Evolutionary conservation across 2,888 invertebrate species (phyloP).

Genomic region (Lasiommata megera): DNA sequence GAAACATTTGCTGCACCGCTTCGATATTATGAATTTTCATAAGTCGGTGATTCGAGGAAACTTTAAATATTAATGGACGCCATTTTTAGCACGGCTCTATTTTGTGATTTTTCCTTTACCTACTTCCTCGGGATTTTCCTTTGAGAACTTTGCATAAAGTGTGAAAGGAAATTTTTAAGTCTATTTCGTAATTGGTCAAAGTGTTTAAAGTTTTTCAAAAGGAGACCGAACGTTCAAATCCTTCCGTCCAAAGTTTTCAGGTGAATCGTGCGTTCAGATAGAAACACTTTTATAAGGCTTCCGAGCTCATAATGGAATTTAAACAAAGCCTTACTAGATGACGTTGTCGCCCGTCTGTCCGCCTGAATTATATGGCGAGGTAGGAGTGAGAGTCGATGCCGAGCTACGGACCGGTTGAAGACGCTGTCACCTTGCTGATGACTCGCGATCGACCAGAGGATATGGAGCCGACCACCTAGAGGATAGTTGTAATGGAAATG

Average conservation of each 20-base stretch:
- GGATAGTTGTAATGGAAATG: too few relatives aligned
- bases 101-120: constrained; percentile 10
- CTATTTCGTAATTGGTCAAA: constrained; percentile 13
- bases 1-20: constrained; percentile 2
- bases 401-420: too few relatives aligned
- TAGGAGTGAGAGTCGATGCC: too few relatives aligned
- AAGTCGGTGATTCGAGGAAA: constrained; percentile 17
- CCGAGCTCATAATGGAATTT: too few relatives aligned
- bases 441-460: too few relatives aligned
- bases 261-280: neutral
- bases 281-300: neutral
- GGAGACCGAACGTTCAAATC: neutral
- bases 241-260: neutral
- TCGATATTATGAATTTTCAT: constrained; percentile 19
- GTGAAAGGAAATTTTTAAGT: constrained; percentile 13
- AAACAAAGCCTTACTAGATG: neutral
- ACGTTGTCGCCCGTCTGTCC: too few relatives aligned
- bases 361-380: too few relatives aligned
- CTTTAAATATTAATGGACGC: constrained; percentile 19
- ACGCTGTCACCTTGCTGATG: too few relatives aligned
- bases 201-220: constrained; percentile 1
- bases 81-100: constrained; percentile 10
- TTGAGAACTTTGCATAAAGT: constrained; percentile 13
- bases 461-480: too few relatives aligned
- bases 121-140: neutral